Evolutionary conservation across 2,113 vertebrate species (phyloP), one percentile per base, ranked within the genome.

Genomic region (Pseudorhombus dupliciocellatus): DNA sequence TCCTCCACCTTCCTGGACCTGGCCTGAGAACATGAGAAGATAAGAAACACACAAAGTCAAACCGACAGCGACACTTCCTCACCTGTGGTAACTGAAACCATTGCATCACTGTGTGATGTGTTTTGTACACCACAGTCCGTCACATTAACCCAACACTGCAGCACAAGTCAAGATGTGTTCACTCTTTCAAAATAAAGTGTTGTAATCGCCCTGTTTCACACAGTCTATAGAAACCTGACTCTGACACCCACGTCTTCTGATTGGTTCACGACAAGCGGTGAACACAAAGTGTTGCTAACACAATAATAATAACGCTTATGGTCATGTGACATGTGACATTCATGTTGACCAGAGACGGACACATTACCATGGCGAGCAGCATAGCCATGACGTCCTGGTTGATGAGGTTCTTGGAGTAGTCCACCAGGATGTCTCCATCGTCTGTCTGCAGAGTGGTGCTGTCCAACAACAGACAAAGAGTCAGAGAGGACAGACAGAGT

Each of bases 391-490:
- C 94, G 0, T 96, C 94, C 86, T 96, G 93, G 0, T 93, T 97
- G 87, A 99, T 88, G 1, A 98, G 95, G 67, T 99, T 99, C 93
- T 99, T 99, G 1, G 97, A 98, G 84, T 94, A 99, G 82, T 99
- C 98, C 73, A 99, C 74, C 72, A 99, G 91, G 72, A 99, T 92
- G 1, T 95, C 95, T 1, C 97, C 97, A 84, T 96, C 95, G 0
- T 93, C 93, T 0, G 94, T 96, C 64, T 94, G 79, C 63, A 98
- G 87, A 10, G 86, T 94, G 58, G 95, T 85, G 79, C 97, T 99
- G 92, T 57, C 53, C 4, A 34, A 54, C 31, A 34, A 21, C 46
- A 21, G 10, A 50, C 46, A 21, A 11, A 50, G 8, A n/a, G 11
- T 58, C 16, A 74, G 4, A 60, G 2, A 73, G 5, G 4, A 16